Base-by-base conservation (phyloP, 2,888 invertebrate species). In the Pheosia tremula region DNA sequence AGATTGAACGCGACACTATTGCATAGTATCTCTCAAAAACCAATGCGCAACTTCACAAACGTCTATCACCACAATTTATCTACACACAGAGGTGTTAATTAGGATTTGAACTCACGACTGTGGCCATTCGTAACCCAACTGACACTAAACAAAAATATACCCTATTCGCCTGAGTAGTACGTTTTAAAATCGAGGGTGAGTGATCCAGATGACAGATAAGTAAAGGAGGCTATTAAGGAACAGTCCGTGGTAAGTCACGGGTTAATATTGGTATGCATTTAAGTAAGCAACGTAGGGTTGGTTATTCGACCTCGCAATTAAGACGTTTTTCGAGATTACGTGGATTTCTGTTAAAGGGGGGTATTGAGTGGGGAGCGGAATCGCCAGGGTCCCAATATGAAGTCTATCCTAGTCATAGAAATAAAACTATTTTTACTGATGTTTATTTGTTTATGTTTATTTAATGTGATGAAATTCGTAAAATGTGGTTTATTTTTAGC, bases 31-130 rank as follows among this genome's bases (percentile, higher is more conserved):
- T 78, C 81, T 84, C 78, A 80, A 78, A 78, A 79, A 78, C 78
- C 78, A 79, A 74, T 78, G 79, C 62, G 80, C 78, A 84, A 85
- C 76, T 79, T 83, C 82, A 79, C 82, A 55, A 80, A 82, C 77
- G 68, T 71, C 80, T 88, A 93, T 93, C 93, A 67, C 56, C 77
- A 81, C 93, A 91, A 92, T 93, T 93, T 93, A 93, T 93, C 93
- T 88, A 78, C 80, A 82, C 82, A 82, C 82, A 76, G 81, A 91
- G 89, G 93, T 93, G 93, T 93, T 93, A 93, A 93, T 93, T 93
- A 93, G 90, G 85, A 82, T 86, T 86, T 82, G 87, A 86, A 87
- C 92, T 92, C 93, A 93, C 93, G 93, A 93, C 91, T 88, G 83
- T 83, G 84, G 82, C 86, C 83, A 86, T 86, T 84, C 82, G 76